phyloP scores from a whole-genome alignment of 2,888 invertebrate species.

The Nomada ferruginata region DNA sequence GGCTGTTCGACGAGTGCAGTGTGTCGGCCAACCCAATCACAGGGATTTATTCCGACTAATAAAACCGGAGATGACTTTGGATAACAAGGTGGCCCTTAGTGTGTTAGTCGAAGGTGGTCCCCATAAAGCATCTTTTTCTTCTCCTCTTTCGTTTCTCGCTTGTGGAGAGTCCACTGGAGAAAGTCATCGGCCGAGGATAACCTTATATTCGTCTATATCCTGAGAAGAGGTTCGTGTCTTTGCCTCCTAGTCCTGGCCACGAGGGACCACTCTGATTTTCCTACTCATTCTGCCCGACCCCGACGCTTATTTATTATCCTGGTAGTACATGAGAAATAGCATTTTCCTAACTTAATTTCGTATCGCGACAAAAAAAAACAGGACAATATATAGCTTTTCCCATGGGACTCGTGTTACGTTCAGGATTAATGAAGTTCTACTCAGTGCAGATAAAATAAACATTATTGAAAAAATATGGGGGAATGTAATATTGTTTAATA shows the following conservation, averaged over 20 bases:
- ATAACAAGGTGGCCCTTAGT: slow-evolving; percentile 63
- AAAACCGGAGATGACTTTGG: slow-evolving; percentile 60
- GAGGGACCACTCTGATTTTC: slow-evolving; percentile 21
- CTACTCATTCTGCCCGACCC: neutral
- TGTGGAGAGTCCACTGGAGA: slow-evolving; percentile 21
- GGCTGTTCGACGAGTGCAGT: neutral
- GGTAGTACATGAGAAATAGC: neutral
- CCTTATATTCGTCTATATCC: slow-evolving; percentile 32
- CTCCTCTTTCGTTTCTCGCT: neutral
- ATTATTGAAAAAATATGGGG: too few species aligned
- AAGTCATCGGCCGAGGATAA: slow-evolving; percentile 32
- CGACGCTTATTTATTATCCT: neutral
- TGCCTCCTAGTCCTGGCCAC: neutral
- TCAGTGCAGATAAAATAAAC: too few species aligned
- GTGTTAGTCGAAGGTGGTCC: slow-evolving; percentile 37
- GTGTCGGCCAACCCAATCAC: slow-evolving; percentile 48
- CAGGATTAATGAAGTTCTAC: too few species aligned
- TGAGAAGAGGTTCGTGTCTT: slow-evolving; percentile 1
- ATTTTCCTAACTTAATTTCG: neutral
- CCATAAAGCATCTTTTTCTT: slow-evolving; percentile 46
- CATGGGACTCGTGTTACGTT: too few species aligned
- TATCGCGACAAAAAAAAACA: too few species aligned
- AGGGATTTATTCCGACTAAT: slow-evolving; percentile 54
- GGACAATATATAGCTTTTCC: too few species aligned
- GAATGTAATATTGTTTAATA: too few species aligned